Percentiles rank a stretch among this genome's conserved stretches.
Evolutionary conservation across 2,888 invertebrate species (phyloP).

Genomic region (Saturnia japonica): DNA sequence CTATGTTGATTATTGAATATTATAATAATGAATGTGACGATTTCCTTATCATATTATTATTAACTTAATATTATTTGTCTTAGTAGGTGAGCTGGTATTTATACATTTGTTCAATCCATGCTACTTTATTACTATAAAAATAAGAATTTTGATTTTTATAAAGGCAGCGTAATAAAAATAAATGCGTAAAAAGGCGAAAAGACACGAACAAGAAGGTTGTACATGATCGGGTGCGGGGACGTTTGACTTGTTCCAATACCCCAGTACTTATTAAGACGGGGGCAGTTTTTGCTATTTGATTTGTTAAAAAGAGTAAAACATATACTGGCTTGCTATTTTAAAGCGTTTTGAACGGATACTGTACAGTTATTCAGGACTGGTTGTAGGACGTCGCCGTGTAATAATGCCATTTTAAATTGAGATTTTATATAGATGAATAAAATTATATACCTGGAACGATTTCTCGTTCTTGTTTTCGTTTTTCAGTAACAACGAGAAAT

Average conservation of each 20-base stretch:
- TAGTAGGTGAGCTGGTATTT: constrained; percentile 38
- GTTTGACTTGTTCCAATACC: constrained; percentile 70
- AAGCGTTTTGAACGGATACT: constrained; percentile 78
- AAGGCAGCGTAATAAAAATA: constrained; percentile 66
- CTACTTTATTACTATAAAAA: constrained; percentile 64
- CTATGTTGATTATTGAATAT: background rate
- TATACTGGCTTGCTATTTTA: constrained; percentile 79
- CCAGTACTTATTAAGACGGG: constrained; percentile 78
- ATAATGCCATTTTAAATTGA: constrained; percentile 37
- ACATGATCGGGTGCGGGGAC: constrained; percentile 36
- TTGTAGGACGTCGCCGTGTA: constrained; percentile 60
- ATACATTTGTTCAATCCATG: constrained; percentile 58
- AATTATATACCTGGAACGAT: constrained; percentile 68
- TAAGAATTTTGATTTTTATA: constrained; percentile 73
- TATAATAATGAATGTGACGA: background rate
- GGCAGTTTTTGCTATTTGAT: constrained; percentile 81
- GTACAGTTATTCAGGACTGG: constrained; percentile 74
- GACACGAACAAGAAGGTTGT: constrained; percentile 49
- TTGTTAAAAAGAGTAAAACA: constrained; percentile 77
- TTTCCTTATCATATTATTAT: background rate
- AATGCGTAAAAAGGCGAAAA: constrained; percentile 69
- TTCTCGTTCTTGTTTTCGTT: constrained; percentile 75
- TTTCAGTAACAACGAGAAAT: constrained; percentile 67
- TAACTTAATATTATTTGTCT: background rate
- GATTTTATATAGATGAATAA: constrained; percentile 33